Evolutionary conservation across 2,113 vertebrate species (phyloP).

Genomic region (Smithornis capensis): DNA sequence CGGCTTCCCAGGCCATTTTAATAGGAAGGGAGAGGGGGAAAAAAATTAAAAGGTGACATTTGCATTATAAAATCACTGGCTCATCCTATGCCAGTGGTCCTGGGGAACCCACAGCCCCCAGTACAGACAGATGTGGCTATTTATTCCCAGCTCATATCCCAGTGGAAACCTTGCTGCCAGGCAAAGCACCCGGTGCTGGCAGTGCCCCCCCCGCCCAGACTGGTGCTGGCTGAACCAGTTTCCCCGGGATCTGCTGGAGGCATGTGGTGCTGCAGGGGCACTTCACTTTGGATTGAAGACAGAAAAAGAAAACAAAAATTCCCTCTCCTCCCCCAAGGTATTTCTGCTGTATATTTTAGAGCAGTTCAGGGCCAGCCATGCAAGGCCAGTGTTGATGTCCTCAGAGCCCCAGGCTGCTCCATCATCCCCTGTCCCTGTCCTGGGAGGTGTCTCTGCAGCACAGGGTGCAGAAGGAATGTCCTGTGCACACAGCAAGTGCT

Average conservation of each 20-base stretch:
- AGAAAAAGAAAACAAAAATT: background rate
- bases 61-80: background rate
- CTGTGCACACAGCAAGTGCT: background rate
- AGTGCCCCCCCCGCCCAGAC: background rate
- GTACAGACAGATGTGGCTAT: fast-evolving
- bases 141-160: background rate
- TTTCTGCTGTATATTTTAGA: background rate
- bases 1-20: background rate
- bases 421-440: background rate
- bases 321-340: background rate
- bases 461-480: background rate
- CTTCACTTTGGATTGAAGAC: background rate
- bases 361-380: background rate
- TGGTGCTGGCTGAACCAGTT: background rate
- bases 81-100: background rate
- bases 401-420: background rate
- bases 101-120: fast-evolving
- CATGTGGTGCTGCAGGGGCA: background rate
- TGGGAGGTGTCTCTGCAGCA: background rate
- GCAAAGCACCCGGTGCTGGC: background rate
- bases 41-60: background rate
- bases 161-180: background rate
- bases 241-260: fast-evolving
- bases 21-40: background rate
- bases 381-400: background rate